These are phyloP conservation scores for Poeciliopsis turrubarensis DNA, from an alignment of 2,113 vertebrate genomes.

Conservation along the genomic window DNA sequence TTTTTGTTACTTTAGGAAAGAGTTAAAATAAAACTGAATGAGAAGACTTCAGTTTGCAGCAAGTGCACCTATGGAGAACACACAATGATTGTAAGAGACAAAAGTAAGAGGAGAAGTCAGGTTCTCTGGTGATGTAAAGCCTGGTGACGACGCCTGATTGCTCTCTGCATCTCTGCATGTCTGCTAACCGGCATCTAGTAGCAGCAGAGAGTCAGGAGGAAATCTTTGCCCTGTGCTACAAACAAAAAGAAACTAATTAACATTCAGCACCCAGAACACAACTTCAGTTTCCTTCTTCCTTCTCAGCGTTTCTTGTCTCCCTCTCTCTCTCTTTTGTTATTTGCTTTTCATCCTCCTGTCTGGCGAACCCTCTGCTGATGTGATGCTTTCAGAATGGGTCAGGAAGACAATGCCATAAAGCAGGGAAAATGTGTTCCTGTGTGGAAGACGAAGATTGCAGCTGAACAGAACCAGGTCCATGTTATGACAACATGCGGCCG, in stretches of 20 bases:
- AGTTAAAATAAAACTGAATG: no score
- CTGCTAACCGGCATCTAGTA: neutral
- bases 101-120: conserved; percentile 21
- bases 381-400: conserved; percentile 34
- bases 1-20: no score
- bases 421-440: neutral
- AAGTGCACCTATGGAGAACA: neutral
- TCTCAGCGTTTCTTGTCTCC: conserved; percentile 25
- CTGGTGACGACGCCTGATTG: conserved; percentile 32
- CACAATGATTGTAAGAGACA: neutral
- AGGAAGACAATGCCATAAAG: conserved; percentile 36
- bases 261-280: conserved; percentile 60
- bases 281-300: conserved; percentile 23
- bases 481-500: conserved; percentile 60
- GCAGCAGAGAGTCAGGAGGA: conserved; percentile 42
- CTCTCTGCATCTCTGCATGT: neutral
- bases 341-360: conserved; percentile 14
- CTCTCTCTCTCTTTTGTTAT: conserved; percentile 10
- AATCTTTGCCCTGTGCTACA: conserved; percentile 64
- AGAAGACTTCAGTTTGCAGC: no score
- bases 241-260: conserved; percentile 71
- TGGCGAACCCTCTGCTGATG: neutral
- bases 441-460: conserved; percentile 38
- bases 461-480: conserved; percentile 61
- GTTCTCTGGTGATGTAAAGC: conserved; percentile 35